Base-by-base conservation (phyloP, 2,797 vertebrate species). In the Enteromius argenteus region DNA sequence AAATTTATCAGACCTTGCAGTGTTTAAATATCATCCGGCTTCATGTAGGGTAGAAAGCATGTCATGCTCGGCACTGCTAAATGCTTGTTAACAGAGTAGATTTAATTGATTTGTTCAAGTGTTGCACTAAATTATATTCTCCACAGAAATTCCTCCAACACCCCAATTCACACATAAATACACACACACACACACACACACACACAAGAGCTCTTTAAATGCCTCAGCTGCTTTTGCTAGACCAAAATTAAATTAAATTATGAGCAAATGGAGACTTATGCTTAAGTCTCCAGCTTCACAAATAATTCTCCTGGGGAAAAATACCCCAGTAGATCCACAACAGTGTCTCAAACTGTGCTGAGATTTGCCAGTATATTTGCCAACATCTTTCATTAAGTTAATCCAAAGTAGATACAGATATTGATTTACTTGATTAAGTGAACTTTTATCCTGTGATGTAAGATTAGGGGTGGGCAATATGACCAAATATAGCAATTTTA, bases 1-100 rank as follows among this genome's bases (percentile, higher is more conserved):
- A 30, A 62, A 56, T 82, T 82, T 21, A 74, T 74, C 42, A 64
- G 27, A 60, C 4, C 13, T 21, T 62, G 19, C n/a, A 60, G 30
- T 51, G 13, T 35, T 37, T 37, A 46, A 62, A 37, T 30, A 58
- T 81, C 68, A 71, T 71, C 67, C 42, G 17, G 9, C 32, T 37
- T 79, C 66, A 56, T 6, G 32, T 56, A 56, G 35, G 9, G 64
- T 11, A 56, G 5, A 42, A 75, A 27, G 53, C 53, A 39, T 76
- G 74, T 17, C 51, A 76, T 58, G 21, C 53, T 10, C 10, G n/a
- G 21, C 35, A 27, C 35, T 27, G 53, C 74, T 42, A 15, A 76
- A 23, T 58, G 51, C 73, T 58, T 58, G 51, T 56, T 58, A 68
- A 68, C 66, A 39, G 4, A 68, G 19, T 39, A n/a, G 66, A 68